phyloP scores from a whole-genome alignment of 2,113 vertebrate species.

The Lepus americanus region DNA sequence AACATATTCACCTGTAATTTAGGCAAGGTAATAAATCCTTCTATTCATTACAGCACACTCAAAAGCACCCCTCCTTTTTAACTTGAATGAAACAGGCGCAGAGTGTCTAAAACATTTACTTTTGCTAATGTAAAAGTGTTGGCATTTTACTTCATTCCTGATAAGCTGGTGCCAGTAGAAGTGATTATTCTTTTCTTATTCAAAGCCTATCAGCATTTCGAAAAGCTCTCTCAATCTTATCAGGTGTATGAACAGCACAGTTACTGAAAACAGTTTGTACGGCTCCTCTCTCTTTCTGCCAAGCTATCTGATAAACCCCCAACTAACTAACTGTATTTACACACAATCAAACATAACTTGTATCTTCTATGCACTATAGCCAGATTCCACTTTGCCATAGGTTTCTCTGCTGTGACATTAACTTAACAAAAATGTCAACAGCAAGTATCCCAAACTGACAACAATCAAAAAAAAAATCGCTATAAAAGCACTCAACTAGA shows the following conservation, averaged over 20 bases:
- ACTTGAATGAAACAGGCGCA: conserved; percentile 86
- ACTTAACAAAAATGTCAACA: conserved; percentile 78
- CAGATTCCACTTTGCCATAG: conserved; percentile 75
- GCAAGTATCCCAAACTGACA: conserved; percentile 73
- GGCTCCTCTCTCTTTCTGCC: conserved; percentile 88
- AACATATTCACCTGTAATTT: conserved; percentile 87
- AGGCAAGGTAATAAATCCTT: conserved; percentile 88
- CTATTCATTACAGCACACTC: conserved; percentile 84
- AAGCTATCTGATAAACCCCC: conserved; percentile 90
- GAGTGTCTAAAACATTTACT: conserved; percentile 92
- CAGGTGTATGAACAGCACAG: conserved; percentile 90
- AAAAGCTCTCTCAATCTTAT: conserved; percentile 92
- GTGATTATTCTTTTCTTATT: conserved; percentile 93
- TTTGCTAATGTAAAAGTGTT: conserved; percentile 91
- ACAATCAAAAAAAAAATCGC: conserved; percentile 77
- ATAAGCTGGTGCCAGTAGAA: conserved; percentile 91
- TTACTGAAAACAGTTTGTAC: conserved; percentile 91
- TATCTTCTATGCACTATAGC: conserved; percentile 78
- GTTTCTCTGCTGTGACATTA: conserved; percentile 80
- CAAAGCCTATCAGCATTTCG: conserved; percentile 91
- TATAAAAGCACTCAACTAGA: conserved; percentile 73
- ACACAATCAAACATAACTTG: conserved; percentile 88
- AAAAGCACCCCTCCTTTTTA: conserved; percentile 85
- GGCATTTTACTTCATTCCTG: conserved; percentile 90
- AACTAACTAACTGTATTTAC: conserved; percentile 92